Conservation (phyloP, 2,113 vertebrate species). For the Opisthocomus hoazin region DNA sequence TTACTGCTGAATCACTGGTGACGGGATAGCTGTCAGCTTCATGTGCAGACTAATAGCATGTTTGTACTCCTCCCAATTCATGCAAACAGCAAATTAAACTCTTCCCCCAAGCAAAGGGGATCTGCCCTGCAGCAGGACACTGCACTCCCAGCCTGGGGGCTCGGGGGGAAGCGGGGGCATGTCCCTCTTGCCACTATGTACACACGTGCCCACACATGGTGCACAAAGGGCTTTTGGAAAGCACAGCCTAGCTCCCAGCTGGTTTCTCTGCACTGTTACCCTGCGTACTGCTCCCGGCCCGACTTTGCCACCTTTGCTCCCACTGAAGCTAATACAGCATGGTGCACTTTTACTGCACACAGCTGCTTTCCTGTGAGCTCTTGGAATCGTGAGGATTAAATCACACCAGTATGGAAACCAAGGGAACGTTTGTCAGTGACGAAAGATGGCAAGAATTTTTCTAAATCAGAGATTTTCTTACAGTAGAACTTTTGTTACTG, state of each 20-base stretch:
- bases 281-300: neutral
- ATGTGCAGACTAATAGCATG: neutral
- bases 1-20: neutral
- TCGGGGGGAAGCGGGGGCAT: rapidly evolving
- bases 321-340: neutral
- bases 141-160: neutral
- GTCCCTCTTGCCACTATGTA: neutral
- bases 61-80: constrained; percentile 1
- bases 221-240: neutral
- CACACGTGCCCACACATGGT: no score
- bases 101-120: neutral
- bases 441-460: neutral
- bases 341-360: neutral
- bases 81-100: neutral
- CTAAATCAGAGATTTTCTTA: constrained; percentile 51
- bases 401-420: neutral
- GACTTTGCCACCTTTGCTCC: neutral
- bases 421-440: neutral
- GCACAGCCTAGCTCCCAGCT: neutral
- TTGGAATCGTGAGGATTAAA: neutral
- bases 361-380: neutral
- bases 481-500: constrained; percentile 43
- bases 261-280: neutral
- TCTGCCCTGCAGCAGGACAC: neutral
- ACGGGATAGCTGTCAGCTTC: neutral